Conservation (phyloP, 2,113 vertebrate species). For the Hyaena hyaena region DNA sequence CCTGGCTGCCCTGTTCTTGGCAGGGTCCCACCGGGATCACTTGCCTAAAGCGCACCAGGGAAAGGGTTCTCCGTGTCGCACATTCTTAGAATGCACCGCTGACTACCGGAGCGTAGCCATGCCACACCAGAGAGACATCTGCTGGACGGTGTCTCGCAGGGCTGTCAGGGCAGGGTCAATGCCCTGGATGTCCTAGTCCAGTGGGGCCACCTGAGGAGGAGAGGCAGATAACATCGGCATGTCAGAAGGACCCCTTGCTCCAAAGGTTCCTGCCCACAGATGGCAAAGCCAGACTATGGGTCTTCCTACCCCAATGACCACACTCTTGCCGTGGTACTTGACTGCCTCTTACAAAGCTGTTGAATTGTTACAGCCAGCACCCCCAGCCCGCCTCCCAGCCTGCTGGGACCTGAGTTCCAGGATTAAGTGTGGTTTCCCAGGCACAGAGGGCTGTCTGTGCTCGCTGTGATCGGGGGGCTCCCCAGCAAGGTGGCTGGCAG, state of each 20-base stretch:
- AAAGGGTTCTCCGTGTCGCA: background rate
- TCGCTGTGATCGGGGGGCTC: background rate
- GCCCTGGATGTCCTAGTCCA: background rate
- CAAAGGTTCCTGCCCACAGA: background rate
- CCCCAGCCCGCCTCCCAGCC: background rate
- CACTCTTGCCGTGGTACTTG: background rate
- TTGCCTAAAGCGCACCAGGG: background rate
- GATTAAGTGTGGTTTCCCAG: background rate
- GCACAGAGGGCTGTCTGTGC: background rate
- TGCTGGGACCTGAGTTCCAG: background rate
- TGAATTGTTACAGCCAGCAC: background rate
- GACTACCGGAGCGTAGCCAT: fast-evolving
- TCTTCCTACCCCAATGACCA: background rate
- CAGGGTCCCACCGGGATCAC: background rate
- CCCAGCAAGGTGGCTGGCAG: background rate
- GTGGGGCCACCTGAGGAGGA: background rate
- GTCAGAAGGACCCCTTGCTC: background rate
- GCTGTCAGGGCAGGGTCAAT: background rate
- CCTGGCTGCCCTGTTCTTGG: background rate
- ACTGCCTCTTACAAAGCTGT: fast-evolving
- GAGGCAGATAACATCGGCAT: background rate
- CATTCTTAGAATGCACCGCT: background rate
- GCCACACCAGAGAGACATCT: background rate
- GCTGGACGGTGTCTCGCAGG: background rate
- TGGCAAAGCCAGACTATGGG: background rate